Percentiles rank a stretch among this genome's conserved stretches.
These are phyloP conservation scores for Botrylloides violaceus DNA, from an alignment of 23 tunicate species.

Conservation along the genomic window DNA sequence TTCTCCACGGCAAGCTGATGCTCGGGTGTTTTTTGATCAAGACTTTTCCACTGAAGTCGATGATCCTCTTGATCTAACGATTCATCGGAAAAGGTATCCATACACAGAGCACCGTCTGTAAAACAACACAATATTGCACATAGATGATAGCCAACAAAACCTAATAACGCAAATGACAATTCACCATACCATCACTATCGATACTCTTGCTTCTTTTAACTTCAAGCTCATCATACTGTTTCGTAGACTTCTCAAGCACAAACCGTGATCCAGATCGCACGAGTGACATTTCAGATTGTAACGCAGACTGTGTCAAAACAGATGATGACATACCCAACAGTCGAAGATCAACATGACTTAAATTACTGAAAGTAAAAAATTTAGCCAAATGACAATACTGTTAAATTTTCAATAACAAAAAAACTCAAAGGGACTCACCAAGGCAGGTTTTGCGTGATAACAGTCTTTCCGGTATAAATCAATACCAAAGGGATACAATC, in stretches of 20 bases:
- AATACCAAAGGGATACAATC: slow-evolving; percentile 49
- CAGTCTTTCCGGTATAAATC: slow-evolving; percentile 39
- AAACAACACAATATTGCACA: not conserved
- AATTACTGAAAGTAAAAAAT: slow-evolving; percentile 22
- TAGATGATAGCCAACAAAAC: not conserved
- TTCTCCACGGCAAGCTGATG: not conserved
- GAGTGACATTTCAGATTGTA: slow-evolving; percentile 58
- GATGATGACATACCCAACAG: slow-evolving; percentile 31
- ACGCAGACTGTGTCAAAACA: slow-evolving; percentile 16
- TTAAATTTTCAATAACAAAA: not conserved
- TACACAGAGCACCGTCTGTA: slow-evolving; percentile 3
- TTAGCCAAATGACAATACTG: not conserved
- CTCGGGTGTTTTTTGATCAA: not conserved
- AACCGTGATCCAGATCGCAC: not conserved
- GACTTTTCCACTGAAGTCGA: slow-evolving; percentile 10
- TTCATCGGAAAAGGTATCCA: slow-evolving; percentile 16
- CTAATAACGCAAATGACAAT: not conserved
- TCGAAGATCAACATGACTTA: slow-evolving; percentile 65
- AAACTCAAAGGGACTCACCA: slow-evolving; percentile 17
- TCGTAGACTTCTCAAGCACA: not conserved
- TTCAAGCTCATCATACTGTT: not conserved
- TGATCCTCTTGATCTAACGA: not conserved
- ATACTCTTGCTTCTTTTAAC: slow-evolving; percentile 2
- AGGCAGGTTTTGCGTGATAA: slow-evolving; percentile 38
- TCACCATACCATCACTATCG: slow-evolving; percentile 3